phyloP scores from a whole-genome alignment of 2,797 vertebrate genomes.

The Holocentrus rufus region DNA sequence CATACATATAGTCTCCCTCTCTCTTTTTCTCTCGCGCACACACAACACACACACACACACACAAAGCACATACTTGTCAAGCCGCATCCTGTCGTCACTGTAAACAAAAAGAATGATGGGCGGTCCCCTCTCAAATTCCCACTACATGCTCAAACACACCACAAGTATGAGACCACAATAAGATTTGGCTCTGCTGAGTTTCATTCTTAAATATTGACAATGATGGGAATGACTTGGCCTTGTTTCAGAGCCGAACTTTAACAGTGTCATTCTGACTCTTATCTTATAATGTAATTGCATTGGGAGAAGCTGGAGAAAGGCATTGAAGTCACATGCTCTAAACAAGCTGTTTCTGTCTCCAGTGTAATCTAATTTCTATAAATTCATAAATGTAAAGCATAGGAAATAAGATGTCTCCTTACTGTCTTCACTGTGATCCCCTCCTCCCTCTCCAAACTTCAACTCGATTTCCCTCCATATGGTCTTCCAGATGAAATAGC shows the following conservation, averaged over 20 bases:
- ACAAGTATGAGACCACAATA: conserved; percentile 24
- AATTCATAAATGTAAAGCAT: conserved; percentile 51
- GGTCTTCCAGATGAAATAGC: conserved; percentile 61
- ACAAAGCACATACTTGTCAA: conserved; percentile 65
- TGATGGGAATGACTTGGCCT: conserved; percentile 28
- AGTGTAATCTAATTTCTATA: conserved; percentile 43
- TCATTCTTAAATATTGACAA: conserved; percentile 37
- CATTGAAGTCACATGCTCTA: conserved; percentile 46
- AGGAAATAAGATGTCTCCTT: conserved; percentile 51
- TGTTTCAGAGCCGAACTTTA: conserved; percentile 31
- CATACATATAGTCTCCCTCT: no score
- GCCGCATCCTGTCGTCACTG: conserved; percentile 60
- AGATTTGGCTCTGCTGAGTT: conserved; percentile 32
- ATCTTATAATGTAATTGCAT: neutral
- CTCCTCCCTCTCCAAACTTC: conserved; percentile 28
- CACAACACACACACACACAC: conserved; percentile 43
- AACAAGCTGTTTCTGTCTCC: conserved; percentile 49
- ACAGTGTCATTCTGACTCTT: conserved; percentile 9
- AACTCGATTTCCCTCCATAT: conserved; percentile 51
- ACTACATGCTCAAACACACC: conserved; percentile 46
- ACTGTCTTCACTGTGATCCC: conserved; percentile 30
- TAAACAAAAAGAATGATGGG: conserved; percentile 66
- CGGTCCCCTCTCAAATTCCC: conserved; percentile 52
- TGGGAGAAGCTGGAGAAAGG: conserved; percentile 7
- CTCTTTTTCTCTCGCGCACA: conserved; percentile 8